These are phyloP conservation scores for Bruchidius siliquastri DNA, from an alignment of 2,888 invertebrate species.

Conservation along the genomic window DNA sequence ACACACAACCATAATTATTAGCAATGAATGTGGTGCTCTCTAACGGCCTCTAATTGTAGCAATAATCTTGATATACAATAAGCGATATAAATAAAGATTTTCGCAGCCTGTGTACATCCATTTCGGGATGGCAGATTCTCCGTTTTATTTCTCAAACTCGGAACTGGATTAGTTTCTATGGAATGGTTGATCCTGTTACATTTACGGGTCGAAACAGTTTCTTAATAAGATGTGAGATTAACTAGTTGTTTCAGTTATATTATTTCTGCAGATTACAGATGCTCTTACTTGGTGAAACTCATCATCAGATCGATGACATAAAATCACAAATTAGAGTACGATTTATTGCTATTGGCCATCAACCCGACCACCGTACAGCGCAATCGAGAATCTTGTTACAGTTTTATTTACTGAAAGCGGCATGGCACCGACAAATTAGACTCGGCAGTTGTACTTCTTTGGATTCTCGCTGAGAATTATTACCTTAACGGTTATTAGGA, in stretches of 20 bases:
- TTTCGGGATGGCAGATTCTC: slow-evolving; percentile 7
- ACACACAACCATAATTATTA: slow-evolving; percentile 23
- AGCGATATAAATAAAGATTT: slow-evolving; percentile 26
- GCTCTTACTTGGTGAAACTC: no score
- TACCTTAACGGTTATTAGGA: not conserved
- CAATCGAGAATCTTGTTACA: not conserved
- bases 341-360: not conserved
- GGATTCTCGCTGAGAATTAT: not conserved
- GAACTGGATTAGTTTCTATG: slow-evolving; percentile 29
- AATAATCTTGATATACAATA: slow-evolving; percentile 29
- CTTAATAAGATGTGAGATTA: not conserved
- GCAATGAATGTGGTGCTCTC: slow-evolving; percentile 21
- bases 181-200: slow-evolving; percentile 24
- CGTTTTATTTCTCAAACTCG: slow-evolving; percentile 23
- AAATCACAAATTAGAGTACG: not conserved
- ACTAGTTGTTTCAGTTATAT: no score
- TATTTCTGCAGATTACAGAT: no score
- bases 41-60: slow-evolving; percentile 25
- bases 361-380: not conserved
- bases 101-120: slow-evolving; percentile 10
- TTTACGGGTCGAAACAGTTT: slow-evolving; percentile 2
- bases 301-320: not conserved
- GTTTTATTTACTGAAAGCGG: not conserved
- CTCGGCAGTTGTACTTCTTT: not conserved
- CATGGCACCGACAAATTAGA: not conserved